Evolutionary conservation across 2,113 vertebrate genomes (phyloP).

Genomic region (Cacatua alba): DNA sequence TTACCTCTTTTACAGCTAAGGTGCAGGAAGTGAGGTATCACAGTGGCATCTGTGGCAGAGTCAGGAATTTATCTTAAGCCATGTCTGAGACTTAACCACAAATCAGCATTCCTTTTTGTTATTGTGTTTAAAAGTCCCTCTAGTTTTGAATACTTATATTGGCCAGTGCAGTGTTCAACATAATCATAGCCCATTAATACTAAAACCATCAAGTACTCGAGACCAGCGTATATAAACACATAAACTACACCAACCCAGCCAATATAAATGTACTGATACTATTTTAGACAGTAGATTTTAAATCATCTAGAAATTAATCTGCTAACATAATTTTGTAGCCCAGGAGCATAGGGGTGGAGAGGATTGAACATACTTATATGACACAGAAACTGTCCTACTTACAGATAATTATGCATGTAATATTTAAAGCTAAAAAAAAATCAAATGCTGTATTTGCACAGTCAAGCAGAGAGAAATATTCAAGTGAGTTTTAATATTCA

Average conservation of each 20-base stretch:
- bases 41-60: conserved; percentile 1
- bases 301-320: conserved; percentile 22
- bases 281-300: conserved; percentile 22
- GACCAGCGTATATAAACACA: conserved; percentile 50
- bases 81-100: background rate
- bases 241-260: conserved; percentile 22
- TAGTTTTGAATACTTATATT: conserved; percentile 26
- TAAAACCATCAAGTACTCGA: conserved; percentile 38
- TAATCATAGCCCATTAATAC: conserved; percentile 17
- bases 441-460: background rate
- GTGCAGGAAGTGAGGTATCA: background rate
- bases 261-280: conserved; percentile 39
- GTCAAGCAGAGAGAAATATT: background rate
- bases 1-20: background rate
- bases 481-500: background rate
- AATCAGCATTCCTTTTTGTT: conserved; percentile 20
- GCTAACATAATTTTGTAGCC: background rate
- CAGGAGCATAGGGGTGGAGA: background rate
- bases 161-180: background rate
- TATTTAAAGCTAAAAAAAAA: background rate
- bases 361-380: background rate
- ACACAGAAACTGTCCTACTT: background rate
- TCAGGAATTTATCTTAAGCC: background rate
- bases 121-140: background rate
- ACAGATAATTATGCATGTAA: background rate